Evolutionary conservation across 2,113 vertebrate genomes (phyloP).

Genomic region (Strix aluco): DNA sequence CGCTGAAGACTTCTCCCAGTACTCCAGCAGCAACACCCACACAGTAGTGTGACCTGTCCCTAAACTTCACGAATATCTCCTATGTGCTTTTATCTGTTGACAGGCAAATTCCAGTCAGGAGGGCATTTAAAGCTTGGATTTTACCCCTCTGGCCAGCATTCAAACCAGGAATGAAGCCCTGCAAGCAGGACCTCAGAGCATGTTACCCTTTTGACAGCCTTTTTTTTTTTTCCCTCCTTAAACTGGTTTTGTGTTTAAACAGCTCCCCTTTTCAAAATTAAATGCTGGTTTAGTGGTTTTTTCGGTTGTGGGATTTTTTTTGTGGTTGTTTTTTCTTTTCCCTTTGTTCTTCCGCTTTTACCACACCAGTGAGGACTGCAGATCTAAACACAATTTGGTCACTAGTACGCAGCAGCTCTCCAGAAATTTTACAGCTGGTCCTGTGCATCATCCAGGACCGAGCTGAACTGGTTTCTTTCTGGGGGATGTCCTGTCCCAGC

Average conservation of each 20-base stretch:
- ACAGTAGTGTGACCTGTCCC: not conserved
- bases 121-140: not conserved
- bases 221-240: not conserved
- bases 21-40: not conserved
- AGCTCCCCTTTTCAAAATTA: not conserved
- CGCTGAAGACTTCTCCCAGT: too few species aligned
- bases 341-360: not conserved
- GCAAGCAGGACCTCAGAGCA: not conserved
- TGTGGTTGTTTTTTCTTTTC: too few species aligned
- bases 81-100: not conserved
- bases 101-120: not conserved
- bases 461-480: not conserved
- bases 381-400: not conserved
- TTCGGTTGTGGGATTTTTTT: not conserved
- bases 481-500: not conserved
- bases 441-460: not conserved
- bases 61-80: not conserved
- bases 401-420: not conserved
- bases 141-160: not conserved
- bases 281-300: not conserved
- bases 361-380: not conserved
- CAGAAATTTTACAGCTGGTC: not conserved
- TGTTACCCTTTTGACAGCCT: not conserved
- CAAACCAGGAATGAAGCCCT: not conserved
- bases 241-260: not conserved